Evolutionary conservation across 2,797 vertebrate species (phyloP).

Genomic region (Rhynchonycteris naso): DNA sequence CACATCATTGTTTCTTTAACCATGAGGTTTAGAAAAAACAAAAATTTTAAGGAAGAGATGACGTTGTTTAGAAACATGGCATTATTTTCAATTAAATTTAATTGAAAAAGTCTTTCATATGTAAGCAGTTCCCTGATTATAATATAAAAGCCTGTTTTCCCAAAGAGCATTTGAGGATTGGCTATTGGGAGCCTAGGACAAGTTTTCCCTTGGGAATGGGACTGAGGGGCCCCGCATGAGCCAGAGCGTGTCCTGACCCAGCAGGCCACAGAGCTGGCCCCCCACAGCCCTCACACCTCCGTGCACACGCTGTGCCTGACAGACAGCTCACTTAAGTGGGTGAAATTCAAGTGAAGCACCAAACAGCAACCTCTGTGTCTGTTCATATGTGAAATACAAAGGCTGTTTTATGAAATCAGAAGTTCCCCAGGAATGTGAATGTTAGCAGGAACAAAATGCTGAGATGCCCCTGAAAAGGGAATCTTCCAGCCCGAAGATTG

Average conservation of each 20-base stretch:
- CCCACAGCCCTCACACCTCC: not conserved
- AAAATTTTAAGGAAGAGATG: not conserved
- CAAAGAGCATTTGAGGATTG: not conserved
- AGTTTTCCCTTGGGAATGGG: not conserved
- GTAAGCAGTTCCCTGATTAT: not conserved
- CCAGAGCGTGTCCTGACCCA: not conserved
- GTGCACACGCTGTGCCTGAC: fast-evolving
- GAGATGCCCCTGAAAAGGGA: not conserved
- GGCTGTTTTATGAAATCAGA: no score
- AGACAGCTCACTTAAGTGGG: not conserved
- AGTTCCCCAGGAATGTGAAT: no score
- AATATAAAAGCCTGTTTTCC: not conserved
- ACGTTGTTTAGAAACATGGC: not conserved
- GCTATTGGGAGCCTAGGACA: not conserved
- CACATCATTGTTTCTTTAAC: not conserved
- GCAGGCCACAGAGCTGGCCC: not conserved
- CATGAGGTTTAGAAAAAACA: not conserved
- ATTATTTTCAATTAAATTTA: not conserved
- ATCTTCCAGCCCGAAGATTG: no score
- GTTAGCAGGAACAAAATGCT: not conserved
- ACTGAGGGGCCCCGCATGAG: fast-evolving
- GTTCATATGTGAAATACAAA: not conserved
- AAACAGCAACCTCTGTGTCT: not conserved
- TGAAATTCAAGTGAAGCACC: not conserved
- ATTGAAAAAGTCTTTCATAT: not conserved